Evolutionary conservation across 2,888 invertebrate species (phyloP).

Genomic region (Platycheirus rosarum): DNA sequence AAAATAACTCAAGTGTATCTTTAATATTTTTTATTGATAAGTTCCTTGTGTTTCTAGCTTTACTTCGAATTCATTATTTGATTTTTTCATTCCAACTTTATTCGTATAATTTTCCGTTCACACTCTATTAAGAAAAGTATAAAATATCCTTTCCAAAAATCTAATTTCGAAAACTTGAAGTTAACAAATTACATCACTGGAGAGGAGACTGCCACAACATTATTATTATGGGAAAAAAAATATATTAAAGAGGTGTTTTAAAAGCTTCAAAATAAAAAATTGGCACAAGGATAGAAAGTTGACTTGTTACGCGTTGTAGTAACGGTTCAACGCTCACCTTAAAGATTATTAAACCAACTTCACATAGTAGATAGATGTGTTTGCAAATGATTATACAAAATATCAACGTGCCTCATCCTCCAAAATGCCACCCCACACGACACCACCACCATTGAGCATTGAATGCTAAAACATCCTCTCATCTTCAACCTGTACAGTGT

Average conservation of each 20-base stretch:
- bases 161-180: too few species aligned
- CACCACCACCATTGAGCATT: not conserved
- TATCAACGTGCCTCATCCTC: slow-evolving; percentile 35
- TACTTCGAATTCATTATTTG: too few species aligned
- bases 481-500: slow-evolving; percentile 16
- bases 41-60: too few species aligned
- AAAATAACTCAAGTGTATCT: too few species aligned
- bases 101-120: too few species aligned
- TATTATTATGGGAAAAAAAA: slow-evolving; percentile 25
- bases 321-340: slow-evolving; percentile 68
- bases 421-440: slow-evolving; percentile 34
- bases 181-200: slow-evolving; percentile 14
- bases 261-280: slow-evolving; percentile 47
- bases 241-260: slow-evolving; percentile 31
- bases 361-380: slow-evolving; percentile 24
- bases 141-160: too few species aligned
- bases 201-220: slow-evolving; percentile 3
- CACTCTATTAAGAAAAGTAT: too few species aligned
- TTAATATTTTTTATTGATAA: too few species aligned
- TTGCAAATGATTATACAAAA: slow-evolving; percentile 57
- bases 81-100: too few species aligned
- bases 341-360: slow-evolving; percentile 45
- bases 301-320: slow-evolving; percentile 56
- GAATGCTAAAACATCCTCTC: slow-evolving; percentile 20
- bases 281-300: slow-evolving; percentile 70